Conservation (phyloP, 2,888 invertebrate species). For the Apamea anceps region DNA sequence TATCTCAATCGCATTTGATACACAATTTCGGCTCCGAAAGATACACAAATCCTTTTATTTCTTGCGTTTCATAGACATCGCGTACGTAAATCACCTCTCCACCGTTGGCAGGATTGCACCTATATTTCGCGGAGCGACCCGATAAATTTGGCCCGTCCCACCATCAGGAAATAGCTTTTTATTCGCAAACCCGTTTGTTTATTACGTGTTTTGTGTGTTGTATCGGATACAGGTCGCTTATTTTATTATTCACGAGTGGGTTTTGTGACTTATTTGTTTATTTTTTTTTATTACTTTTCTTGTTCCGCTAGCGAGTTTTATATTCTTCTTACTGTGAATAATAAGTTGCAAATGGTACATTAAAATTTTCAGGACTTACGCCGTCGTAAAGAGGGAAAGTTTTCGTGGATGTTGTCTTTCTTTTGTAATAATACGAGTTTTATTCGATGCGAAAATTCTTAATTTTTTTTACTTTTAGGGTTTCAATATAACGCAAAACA, state of each 20-base stretch:
- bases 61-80: slow-evolving; percentile 77
- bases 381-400: slow-evolving; percentile 58
- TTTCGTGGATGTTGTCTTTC: slow-evolving; percentile 57
- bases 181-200: slow-evolving; percentile 81
- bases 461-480: slow-evolving; percentile 51
- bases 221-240: slow-evolving; percentile 71
- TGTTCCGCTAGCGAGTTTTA: slow-evolving; percentile 65
- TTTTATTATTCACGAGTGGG: slow-evolving; percentile 74
- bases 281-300: slow-evolving; percentile 67
- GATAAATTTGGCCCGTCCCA: slow-evolving; percentile 81
- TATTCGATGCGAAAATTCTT: slow-evolving; percentile 51
- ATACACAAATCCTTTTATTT: slow-evolving; percentile 81
- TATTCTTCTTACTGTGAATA: slow-evolving; percentile 60
- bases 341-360: slow-evolving; percentile 62
- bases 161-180: slow-evolving; percentile 84
- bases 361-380: slow-evolving; percentile 59
- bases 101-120: slow-evolving; percentile 78
- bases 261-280: slow-evolving; percentile 71
- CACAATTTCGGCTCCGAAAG: slow-evolving; percentile 58
- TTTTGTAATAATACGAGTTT: slow-evolving; percentile 59
- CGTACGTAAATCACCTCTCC: slow-evolving; percentile 80
- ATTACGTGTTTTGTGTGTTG: slow-evolving; percentile 75
- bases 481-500: slow-evolving; percentile 45
- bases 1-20: slow-evolving; percentile 66
- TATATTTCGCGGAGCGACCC: slow-evolving; percentile 82